Base-by-base conservation (phyloP, 2,797 vertebrate species). In the Ceryle rudis region DNA sequence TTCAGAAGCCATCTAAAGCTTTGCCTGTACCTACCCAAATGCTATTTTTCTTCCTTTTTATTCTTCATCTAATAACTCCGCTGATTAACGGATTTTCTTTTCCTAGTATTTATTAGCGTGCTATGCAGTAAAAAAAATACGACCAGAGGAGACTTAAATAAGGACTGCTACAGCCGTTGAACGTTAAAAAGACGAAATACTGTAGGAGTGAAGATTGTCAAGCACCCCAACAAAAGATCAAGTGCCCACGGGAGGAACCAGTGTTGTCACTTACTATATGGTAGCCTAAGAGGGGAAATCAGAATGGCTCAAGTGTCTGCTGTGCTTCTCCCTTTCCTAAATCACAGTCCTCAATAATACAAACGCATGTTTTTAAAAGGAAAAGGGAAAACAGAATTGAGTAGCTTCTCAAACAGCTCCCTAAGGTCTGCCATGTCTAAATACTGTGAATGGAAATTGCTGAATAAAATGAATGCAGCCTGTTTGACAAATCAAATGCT, bases 1-100 rank as follows among this genome's bases (percentile, higher is more conserved):
- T 74, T 91, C 71, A 28, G 86, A 90, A 94, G 44, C 61, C 29
- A 9, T 31, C 49, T 58, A 17, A 92, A 92, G 21, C 39, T 95
- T 88, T 93, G 61, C 57, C 82, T 51, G 46, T 31, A 39, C 46
- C 57, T 65, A 65, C 29, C 61, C 57, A 67, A 41, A 11, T 81
- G 49, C 13, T 72, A 70, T 44, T 33, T 71, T 54, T 26, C 18
- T 22, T 49, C 52, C 26, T 69, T 26, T 72, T 41, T 28, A 20
- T 72, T 69, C 3, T 61, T 90, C 66, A 79, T 44, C 77, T 70
- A 54, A 11, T 65, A 91, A 69, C 44, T 83, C 28, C 75, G 26
- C 46, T 69, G 21, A 81, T 93, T 93, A 81, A 58, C 83, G 44
- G 22, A 52, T 75, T 93, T 90, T 80, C 33, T 69, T 91, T 84